Base-by-base conservation (phyloP, 2,888 invertebrate genomes). In the Platycnemis pennipes region DNA sequence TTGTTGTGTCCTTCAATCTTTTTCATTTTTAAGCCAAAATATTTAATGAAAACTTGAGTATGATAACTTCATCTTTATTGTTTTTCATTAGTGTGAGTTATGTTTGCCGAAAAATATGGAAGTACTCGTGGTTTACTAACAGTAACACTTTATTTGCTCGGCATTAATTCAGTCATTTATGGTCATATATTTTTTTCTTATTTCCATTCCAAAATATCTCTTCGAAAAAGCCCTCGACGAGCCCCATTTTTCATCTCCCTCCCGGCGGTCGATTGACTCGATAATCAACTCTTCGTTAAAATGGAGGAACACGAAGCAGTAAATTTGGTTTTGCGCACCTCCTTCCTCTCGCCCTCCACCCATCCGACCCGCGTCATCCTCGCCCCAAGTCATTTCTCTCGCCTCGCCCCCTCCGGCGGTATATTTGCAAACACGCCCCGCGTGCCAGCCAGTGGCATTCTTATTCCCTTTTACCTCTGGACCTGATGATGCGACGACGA, bases 231-330 rank as follows among this genome's bases (percentile, higher is more conserved):
- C 31, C 31, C 31, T 11, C 16, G 69, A 31, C 69, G 31, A 77
- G 69, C 69, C 69, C 37, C 69, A 26, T 77, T 31, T 37, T 37
- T 77, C 69, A 77, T 77, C 69, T 77, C 69, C 69, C 13, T 4
- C 5, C 11, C 69, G 69, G 37, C 69, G 69, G 69, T 77, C 69
- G 69, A 77, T 77, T 77, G 69, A 77, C 69, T 77, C 69, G 69
- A 77, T 77, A 77, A 77, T 77, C 69, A 77, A 77, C 69, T 77
- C 69, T 77, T 77, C 69, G 69, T 77, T 77, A 77, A 77, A 77
- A 77, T 77, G 69, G 69, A 77, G 69, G 69, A 77, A 77, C 69
- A 77, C 69, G 69, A 8, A 77, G 69, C 69, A 77, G 31, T 77
- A 77, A 77, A 77, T 77, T 77, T 26, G 69, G 69, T 77, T 77